Percentiles rank a stretch among this genome's conserved stretches.
Conservation (phyloP, 2,797 vertebrate genomes). For the Oophaga sylvatica region DNA sequence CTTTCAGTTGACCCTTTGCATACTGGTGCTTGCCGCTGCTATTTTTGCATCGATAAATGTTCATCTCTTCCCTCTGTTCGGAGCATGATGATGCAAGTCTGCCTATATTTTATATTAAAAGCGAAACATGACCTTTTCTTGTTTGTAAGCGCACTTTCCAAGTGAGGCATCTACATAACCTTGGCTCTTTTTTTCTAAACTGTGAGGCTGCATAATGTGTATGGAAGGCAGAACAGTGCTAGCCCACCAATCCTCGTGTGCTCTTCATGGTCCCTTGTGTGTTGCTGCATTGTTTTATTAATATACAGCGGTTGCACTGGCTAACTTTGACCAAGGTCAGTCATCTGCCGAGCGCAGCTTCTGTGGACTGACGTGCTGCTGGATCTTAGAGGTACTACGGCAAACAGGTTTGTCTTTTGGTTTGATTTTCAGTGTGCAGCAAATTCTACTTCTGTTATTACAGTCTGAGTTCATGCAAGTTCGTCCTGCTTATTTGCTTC, state of each 20-base stretch:
- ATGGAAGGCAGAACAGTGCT: not conserved
- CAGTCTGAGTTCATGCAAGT: not conserved
- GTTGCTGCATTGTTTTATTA: constrained; percentile 65
- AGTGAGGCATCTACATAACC: not conserved
- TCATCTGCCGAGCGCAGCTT: constrained; percentile 62
- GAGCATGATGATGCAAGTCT: not conserved
- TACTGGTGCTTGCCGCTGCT: too few relatives aligned
- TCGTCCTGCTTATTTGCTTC: not conserved
- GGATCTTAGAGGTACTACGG: constrained; percentile 60
- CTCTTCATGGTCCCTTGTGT: constrained; percentile 58
- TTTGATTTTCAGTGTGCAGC: constrained; percentile 32
- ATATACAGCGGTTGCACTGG: constrained; percentile 74
- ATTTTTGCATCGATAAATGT: too few relatives aligned
- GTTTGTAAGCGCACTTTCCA: not conserved
- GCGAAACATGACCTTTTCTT: not conserved
- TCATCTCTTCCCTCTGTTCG: too few relatives aligned
- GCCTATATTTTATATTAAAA: not conserved
- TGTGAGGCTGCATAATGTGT: constrained; percentile 12
- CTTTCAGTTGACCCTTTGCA: too few relatives aligned
- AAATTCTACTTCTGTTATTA: not conserved
- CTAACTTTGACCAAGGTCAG: constrained; percentile 70
- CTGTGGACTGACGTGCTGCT: constrained; percentile 63
- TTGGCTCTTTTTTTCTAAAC: not conserved
- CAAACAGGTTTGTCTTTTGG: constrained; percentile 68
- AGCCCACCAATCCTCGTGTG: constrained; percentile 57